phyloP scores from a whole-genome alignment of 2,888 invertebrate species.

The Agrochola circellaris region DNA sequence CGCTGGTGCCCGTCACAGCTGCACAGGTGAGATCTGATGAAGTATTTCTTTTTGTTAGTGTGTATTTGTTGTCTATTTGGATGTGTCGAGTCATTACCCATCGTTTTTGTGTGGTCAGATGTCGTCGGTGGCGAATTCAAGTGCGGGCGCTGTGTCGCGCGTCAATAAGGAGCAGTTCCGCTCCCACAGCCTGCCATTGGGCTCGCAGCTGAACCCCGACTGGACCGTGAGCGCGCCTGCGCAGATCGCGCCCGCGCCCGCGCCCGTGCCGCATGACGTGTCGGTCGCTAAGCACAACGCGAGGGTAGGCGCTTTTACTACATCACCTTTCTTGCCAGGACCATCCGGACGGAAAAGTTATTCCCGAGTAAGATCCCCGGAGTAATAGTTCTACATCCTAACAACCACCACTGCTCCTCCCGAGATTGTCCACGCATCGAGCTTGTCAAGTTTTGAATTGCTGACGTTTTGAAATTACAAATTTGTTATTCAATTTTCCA shows the following conservation, averaged over 20 bases:
- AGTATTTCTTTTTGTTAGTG: conserved; percentile 3
- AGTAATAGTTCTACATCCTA: conserved; percentile 36
- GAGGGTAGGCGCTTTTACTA: conserved; percentile 72
- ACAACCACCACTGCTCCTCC: conserved; percentile 32
- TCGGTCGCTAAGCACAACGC: conserved; percentile 82
- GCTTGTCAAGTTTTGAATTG: conserved; percentile 63
- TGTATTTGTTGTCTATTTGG: background rate
- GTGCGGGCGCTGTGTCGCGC: conserved; percentile 50
- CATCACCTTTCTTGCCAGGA: conserved; percentile 40
- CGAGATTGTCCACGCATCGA: conserved; percentile 50
- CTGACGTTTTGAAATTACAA: conserved; percentile 55
- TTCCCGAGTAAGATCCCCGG: conserved; percentile 21
- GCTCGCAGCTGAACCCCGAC: conserved; percentile 89
- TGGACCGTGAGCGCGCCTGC: conserved; percentile 81
- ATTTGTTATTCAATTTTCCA: conserved; percentile 61
- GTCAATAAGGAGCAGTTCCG: conserved; percentile 90
- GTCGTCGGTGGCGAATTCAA: conserved; percentile 57
- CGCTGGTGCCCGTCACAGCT: conserved; percentile 77
- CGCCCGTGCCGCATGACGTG: conserved; percentile 65
- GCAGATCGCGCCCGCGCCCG: conserved; percentile 58
- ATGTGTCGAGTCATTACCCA: conserved; percentile 12
- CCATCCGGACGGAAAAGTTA: conserved; percentile 35
- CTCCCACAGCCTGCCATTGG: conserved; percentile 91
- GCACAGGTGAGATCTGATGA: conserved; percentile 76
- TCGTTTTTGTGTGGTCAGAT: conserved; percentile 46